Evolutionary conservation across 2,888 invertebrate genomes (phyloP), one percentile per base, ranked within the genome.

Genomic region (Caenorhabditis drosophilae): DNA sequence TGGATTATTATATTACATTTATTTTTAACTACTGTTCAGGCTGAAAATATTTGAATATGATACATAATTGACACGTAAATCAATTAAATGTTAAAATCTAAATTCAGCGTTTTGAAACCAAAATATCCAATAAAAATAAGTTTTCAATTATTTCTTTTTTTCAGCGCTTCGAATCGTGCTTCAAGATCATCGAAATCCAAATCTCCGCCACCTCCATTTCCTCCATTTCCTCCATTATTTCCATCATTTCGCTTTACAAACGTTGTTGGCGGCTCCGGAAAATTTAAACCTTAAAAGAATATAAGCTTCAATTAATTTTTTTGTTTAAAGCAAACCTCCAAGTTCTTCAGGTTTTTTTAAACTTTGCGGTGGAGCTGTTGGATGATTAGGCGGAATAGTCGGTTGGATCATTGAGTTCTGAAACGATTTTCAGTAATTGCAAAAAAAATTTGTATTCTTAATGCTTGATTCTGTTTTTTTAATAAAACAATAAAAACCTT

Each of bases 171-270:
- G 53, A 80, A 80, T 26, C 80, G 75, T 6, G 68, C 55, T 16
- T 77, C 74, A 34, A 80, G 54, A 11, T 80, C 78, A 50, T 80
- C 80, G 48, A 80, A 77, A 47, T 79, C 75, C 22, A 76, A 49
- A 23, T 76, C 74, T 25, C 57, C 56, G 16, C 57, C 57, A 36
- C 55, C 57, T 2, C 53, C 60, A 27, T 38, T 25, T 20, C 55
- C 57, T 2, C 52, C 55, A 12, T 42, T 40, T 11, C 52, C 53
- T 25, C 51, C 59, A 20, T 59, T 61, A 1, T 40, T 47, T 22
- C 50, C 48, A 31, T 53, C 56, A 16, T 34, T n/a, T 35, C 54
- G 41, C 25, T 26, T 23, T 20, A 62, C 44, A 56, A 77, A 64
- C 18, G 68, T 73, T 4, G 55, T 73, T 12, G 80, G 80, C 18